Evolutionary conservation across 2,797 vertebrate genomes (phyloP).

Genomic region (Stomatorhinus walkeri): DNA sequence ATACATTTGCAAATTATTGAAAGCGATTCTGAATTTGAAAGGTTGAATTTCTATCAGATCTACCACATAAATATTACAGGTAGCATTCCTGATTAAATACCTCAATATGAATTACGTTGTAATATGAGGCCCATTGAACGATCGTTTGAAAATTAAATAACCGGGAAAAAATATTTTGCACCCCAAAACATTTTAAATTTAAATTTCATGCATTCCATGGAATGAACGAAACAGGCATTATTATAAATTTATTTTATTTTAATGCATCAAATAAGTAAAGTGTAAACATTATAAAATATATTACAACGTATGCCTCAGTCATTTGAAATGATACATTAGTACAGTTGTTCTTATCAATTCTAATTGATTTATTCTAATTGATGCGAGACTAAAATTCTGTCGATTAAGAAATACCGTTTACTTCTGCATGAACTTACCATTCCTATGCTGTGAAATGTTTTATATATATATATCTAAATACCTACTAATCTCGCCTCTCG

Average conservation of each 20-base stretch:
- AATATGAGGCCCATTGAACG: not conserved
- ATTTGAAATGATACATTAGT: not conserved
- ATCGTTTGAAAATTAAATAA: not conserved
- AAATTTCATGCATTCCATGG: not conserved
- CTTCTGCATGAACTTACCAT: conserved; percentile 36
- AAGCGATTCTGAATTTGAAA: not conserved
- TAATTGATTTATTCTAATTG: not conserved
- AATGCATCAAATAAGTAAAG: not conserved
- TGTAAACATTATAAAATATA: not conserved
- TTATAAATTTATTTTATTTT: conserved; percentile 26
- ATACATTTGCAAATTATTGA: not conserved
- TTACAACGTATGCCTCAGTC: not conserved
- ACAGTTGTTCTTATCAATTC: not conserved
- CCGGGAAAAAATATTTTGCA: not conserved
- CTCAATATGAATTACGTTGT: not conserved
- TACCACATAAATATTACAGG: not conserved
- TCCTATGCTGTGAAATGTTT: conserved; percentile 29
- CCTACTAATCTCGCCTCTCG: conserved; percentile 42
- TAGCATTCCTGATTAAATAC: not conserved
- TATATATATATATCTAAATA: conserved; percentile 19
- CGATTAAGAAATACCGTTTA: not conserved
- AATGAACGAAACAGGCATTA: not conserved
- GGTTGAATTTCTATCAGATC: not conserved
- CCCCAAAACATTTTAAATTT: not conserved
- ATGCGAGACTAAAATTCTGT: not conserved